Base-by-base conservation (phyloP, 2,113 vertebrate species). In the Gopherus evgoodei region DNA sequence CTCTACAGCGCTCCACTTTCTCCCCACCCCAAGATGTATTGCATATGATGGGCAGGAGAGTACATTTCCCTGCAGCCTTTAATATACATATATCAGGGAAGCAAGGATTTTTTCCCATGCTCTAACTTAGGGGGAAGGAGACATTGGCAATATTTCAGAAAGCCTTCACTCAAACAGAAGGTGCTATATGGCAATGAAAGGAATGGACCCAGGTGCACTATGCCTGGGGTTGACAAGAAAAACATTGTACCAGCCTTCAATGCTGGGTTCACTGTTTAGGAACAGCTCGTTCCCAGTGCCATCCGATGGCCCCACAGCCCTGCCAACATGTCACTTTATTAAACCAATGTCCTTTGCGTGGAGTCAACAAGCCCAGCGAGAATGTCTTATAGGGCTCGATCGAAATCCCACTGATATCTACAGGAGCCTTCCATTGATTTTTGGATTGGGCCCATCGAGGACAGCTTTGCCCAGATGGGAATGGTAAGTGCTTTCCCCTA, bases 171-270 rank as follows among this genome's bases (percentile, higher is more conserved):
- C 53, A 88, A 65, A 54, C 91, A 88, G 91, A 88, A 80, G 91
- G 91, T 53, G 75, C 76, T 88, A 80, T 84, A 88, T 88, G 57
- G 81, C 83, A 88, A 92, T 50, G 57, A 92, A 72, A 84, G 35
- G 72, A 86, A 88, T 80, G 42, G 79, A 80, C 56, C 72, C 83
- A 49, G 38, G 16, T 80, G 75, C 38, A 75, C 88, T 83, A 56
- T 88, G 62, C 56, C 50, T 44, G 50, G 9, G 42, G 44, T 88
- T 50, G 52, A 88, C 72, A 62, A 92, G 85, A 57, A 79, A 88
- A 81, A 87, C 10, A 47, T 44, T 13, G 27, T 35, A 54, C 22
- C 25, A 52, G 85, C 69, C 44, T 62, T 87, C 53, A 85, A 54
- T 12, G 69, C 81, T 44, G 56, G 57, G 53, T 24, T 72, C 65